phyloP scores from a whole-genome alignment of 2,888 invertebrate species.

The Cryptocephalus primarius region DNA sequence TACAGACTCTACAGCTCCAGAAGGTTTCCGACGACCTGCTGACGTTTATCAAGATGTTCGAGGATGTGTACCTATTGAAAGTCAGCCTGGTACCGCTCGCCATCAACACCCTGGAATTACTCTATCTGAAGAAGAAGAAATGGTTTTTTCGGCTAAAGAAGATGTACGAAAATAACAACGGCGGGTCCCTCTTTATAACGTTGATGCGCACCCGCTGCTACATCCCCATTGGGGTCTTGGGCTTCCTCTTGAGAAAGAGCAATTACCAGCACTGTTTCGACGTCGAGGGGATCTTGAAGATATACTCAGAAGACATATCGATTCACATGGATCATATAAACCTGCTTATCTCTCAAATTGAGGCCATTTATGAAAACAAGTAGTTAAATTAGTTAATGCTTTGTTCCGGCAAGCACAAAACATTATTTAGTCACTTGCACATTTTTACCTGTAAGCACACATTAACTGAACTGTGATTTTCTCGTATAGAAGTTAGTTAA shows the following conservation, averaged over 20 bases:
- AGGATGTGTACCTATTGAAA: no score
- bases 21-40: no score
- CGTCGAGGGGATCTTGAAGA: slow-evolving; percentile 16
- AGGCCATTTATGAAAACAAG: background rate
- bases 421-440: no score
- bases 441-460: no score
- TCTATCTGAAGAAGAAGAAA: no score
- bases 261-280: slow-evolving; percentile 21
- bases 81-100: no score
- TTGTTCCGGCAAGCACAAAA: no score
- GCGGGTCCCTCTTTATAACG: slow-evolving; percentile 21
- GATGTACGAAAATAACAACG: slow-evolving; percentile 19
- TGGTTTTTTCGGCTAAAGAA: slow-evolving; percentile 17
- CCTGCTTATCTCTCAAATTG: background rate
- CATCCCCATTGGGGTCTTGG: slow-evolving; percentile 25
- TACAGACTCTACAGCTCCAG: no score
- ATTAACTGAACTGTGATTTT: no score
- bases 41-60: no score
- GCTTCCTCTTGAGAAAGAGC: slow-evolving; percentile 21
- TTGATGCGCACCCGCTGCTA: slow-evolving; percentile 24
- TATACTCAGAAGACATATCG: slow-evolving; percentile 12
- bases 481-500: no score
- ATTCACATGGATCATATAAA: background rate
- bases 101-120: no score
- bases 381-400: background rate